A percentile compares a stretch with the other conserved stretches of the same genome.
These are phyloP conservation scores for Heteromurus nitidus DNA, from an alignment of 2,888 invertebrate species.

Conservation along the genomic window DNA sequence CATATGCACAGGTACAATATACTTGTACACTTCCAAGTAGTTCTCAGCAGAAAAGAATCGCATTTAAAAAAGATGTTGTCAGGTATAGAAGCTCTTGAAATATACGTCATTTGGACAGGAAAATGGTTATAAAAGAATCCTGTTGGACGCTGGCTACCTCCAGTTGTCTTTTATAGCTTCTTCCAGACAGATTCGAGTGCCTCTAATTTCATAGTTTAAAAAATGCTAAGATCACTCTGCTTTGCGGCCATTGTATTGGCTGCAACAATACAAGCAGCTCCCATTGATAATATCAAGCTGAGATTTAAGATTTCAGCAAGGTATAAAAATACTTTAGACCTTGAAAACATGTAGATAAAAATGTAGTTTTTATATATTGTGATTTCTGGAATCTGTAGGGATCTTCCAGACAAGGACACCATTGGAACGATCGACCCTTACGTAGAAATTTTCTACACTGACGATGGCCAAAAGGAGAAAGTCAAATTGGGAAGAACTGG, in stretches of 20 bases:
- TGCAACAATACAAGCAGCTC: slow-evolving; percentile 50
- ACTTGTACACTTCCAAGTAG: too few species aligned
- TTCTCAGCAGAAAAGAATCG: too few species aligned
- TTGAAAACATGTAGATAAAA: neutral
- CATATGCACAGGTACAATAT: neutral
- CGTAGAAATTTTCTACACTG: slow-evolving; percentile 69
- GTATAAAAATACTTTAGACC: slow-evolving; percentile 33
- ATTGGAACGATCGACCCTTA: slow-evolving; percentile 67
- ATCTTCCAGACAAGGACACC: slow-evolving; percentile 71
- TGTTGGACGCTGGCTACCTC: neutral
- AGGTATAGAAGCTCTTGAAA: slow-evolving; percentile 18
- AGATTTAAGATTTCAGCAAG: slow-evolving; percentile 71
- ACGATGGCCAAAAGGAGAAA: slow-evolving; percentile 67
- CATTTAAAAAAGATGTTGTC: slow-evolving; percentile 51
- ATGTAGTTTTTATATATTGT: neutral
- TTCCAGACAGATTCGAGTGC: neutral
- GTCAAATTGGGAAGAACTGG: slow-evolving; percentile 65
- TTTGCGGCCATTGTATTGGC: slow-evolving; percentile 40
- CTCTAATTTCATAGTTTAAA: too few species aligned
- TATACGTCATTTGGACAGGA: slow-evolving; percentile 6
- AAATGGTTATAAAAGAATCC: slow-evolving; percentile 43
- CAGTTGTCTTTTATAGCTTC: slow-evolving; percentile 19
- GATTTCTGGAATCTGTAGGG: slow-evolving; percentile 33
- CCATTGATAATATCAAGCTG: slow-evolving; percentile 66
- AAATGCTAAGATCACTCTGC: too few species aligned